Base-by-base conservation (phyloP, 2,797 vertebrate species). In the Pogonophryne albipinna region DNA sequence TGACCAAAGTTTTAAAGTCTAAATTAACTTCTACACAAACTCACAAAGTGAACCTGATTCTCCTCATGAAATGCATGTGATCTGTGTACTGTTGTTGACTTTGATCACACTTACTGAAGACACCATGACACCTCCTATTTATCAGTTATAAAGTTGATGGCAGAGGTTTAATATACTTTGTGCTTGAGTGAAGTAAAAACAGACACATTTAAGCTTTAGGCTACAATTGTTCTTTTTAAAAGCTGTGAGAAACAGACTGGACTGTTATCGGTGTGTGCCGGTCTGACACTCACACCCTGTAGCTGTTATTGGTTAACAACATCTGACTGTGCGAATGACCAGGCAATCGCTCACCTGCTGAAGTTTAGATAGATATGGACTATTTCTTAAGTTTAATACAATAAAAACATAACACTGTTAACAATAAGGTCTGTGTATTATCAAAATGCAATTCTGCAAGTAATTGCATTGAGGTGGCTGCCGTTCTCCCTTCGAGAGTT, bases 291-390 rank as follows among this genome's bases (percentile, higher is more conserved):
- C 27, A 1, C 27, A 27, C 27, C 27, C 27, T 11, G 34, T 38
- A 38, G 34, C 34, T 6, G 58, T 74, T 67, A 74, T 10, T 71
- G 50, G 78, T 75, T 70, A 46, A 74, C 34, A 60, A 17, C 0
- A 12, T 49, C 38, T 13, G 23, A 23, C 23, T 23, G 58, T 46
- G n/a, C 7, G 62, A 62, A 20, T 19, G 4, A 34, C 53, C 3
- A 41, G 10, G 2, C 20, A 38, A 34, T n/a, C 10, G n/a, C 6
- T 38, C 13, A n/a, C 6, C 5, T 27, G 23, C n/a, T 38, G 16
- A 7, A 3, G 47, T 19, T 15, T 5, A 38, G 6, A 61, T 44
- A 1, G 1, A 31, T 6, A 45, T 41, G 16, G 17, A 31, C 20
- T 27, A 44, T 17, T 41, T 41, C 9, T 53, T 44, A 4, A 4